Percentiles rank a stretch among this genome's conserved stretches.
Conservation (phyloP, 2,888 invertebrate genomes). For the Agrotis segetum region DNA sequence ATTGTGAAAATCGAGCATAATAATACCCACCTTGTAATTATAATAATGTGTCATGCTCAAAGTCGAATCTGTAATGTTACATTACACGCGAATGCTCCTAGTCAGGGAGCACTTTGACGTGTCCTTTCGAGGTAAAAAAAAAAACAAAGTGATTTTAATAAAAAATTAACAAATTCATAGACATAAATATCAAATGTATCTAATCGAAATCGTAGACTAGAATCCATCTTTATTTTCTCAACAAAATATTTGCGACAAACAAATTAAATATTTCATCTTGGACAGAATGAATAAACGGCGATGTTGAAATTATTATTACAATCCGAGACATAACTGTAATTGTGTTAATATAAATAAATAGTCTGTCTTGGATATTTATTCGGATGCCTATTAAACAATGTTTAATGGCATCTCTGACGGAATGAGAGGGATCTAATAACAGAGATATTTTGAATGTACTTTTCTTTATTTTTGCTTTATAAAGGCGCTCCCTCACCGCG, state of each 20-base stretch:
- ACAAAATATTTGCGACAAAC: conserved; percentile 25
- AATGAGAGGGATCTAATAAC: conserved; percentile 27
- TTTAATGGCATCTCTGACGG: conserved; percentile 38
- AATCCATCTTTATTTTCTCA: conserved; percentile 8
- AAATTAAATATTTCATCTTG: conserved; percentile 35
- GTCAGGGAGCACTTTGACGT: no score
- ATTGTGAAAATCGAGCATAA: no score
- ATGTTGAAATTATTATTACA: conserved; percentile 33
- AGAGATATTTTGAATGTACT: conserved; percentile 18
- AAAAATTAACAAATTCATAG: neutral
- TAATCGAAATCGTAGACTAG: conserved; percentile 5
- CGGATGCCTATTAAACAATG: conserved; percentile 31
- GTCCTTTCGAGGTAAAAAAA: neutral
- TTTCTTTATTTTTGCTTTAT: conserved; percentile 10
- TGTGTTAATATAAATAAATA: conserved; percentile 57
- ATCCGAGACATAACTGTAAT: conserved; percentile 49
- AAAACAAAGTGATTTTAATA: neutral
- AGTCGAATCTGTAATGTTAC: no score
- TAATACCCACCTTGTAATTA: no score
- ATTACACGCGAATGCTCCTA: no score
- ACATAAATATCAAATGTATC: neutral
- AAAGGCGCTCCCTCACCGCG: no score
- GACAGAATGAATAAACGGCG: conserved; percentile 30
- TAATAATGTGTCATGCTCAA: no score
- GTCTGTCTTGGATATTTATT: conserved; percentile 49